phyloP scores from a whole-genome alignment of 2,113 vertebrate species.

The Microcebus ravelobensis region DNA sequence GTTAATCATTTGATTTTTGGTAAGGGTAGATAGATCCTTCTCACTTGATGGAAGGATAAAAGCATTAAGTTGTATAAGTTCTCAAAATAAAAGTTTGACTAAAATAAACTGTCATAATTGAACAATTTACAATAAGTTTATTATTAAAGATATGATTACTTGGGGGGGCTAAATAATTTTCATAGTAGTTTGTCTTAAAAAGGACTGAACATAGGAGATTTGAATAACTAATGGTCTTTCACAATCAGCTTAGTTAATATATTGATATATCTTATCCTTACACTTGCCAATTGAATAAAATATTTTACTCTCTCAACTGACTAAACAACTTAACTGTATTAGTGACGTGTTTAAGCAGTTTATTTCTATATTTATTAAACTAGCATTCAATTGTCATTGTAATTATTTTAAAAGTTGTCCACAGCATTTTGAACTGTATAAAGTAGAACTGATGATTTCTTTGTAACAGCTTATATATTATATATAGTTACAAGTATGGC shows the following conservation, averaged over 20 bases:
- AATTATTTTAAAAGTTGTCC: background rate
- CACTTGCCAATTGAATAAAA: background rate
- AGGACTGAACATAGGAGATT: background rate
- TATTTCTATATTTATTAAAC: background rate
- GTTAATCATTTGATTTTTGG: background rate
- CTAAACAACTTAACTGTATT: background rate
- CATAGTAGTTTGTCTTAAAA: background rate
- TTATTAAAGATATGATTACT: background rate
- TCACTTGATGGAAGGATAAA: background rate
- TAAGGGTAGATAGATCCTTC: background rate
- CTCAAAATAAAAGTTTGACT: constrained; percentile 17
- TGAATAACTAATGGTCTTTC: background rate
- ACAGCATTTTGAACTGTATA: constrained; percentile 16
- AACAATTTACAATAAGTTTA: constrained; percentile 26
- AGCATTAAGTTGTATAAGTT: background rate
- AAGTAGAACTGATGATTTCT: background rate
- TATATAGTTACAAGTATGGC: background rate
- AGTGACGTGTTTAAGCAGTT: background rate
- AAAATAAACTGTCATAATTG: background rate
- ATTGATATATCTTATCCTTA: background rate
- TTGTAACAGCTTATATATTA: background rate
- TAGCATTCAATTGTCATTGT: background rate
- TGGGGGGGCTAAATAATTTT: constrained; percentile 9
- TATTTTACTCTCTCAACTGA: background rate
- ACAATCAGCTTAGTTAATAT: background rate